phyloP scores from a whole-genome alignment of 2,113 vertebrate species.

The Sporophila hypoxantha region DNA sequence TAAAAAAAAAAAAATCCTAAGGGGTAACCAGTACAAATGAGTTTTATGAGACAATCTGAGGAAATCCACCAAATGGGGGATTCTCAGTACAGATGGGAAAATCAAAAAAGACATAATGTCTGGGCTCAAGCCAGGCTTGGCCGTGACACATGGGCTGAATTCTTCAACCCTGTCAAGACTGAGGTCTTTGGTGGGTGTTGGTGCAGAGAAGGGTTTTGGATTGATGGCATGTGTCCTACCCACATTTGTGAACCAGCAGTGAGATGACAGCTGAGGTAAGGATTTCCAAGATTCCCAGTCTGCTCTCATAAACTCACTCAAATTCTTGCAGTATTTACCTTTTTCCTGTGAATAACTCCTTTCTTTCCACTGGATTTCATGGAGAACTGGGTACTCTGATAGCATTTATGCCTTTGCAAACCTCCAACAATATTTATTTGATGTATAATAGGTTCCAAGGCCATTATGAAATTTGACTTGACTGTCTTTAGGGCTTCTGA shows the following conservation, averaged over 20 bases:
- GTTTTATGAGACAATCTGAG: neutral
- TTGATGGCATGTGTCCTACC: neutral
- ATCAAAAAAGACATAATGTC: neutral
- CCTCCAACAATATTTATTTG: neutral
- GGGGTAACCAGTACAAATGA: neutral
- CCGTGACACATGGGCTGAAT: neutral
- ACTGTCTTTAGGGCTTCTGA: neutral
- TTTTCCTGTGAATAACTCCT: neutral
- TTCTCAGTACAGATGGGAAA: neutral
- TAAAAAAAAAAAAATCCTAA: neutral
- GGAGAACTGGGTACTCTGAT: neutral
- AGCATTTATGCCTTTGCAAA: neutral
- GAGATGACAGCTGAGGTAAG: neutral
- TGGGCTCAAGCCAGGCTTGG: neutral
- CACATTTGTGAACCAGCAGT: neutral
- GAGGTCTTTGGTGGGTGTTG: neutral
- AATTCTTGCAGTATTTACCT: neutral
- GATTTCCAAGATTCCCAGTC: neutral
- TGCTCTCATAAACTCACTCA: neutral
- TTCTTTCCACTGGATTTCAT: neutral
- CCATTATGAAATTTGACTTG: neutral
- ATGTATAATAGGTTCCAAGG: accelerated
- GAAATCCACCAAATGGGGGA: neutral
- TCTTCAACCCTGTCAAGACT: neutral
- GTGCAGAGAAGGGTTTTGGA: neutral